Percentiles rank a stretch among this genome's conserved stretches.
These are phyloP conservation scores for Drosophila mojavensis DNA, from an alignment of 1,140 invertebrate genomes.

Conservation along the genomic window DNA sequence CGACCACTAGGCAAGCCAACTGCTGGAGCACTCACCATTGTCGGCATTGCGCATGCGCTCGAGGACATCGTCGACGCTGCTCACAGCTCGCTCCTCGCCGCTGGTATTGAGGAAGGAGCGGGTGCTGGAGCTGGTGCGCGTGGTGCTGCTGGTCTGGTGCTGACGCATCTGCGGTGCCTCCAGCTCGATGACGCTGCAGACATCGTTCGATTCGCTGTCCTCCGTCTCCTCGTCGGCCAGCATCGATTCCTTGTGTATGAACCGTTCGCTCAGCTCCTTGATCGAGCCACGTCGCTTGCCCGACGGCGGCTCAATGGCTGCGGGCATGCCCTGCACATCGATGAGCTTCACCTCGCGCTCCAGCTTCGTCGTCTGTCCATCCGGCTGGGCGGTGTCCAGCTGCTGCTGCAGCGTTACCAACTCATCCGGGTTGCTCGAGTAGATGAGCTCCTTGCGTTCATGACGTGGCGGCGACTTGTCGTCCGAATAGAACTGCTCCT, in stretches of 20 bases:
- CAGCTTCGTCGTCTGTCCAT: conserved; percentile 52
- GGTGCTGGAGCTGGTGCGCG: conserved; percentile 52
- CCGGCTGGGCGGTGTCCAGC: conserved; percentile 45
- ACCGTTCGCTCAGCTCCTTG: conserved; percentile 89
- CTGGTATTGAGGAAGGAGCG: conserved; percentile 88
- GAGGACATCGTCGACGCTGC: conserved; percentile 89
- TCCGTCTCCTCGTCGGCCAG: conserved; percentile 63
- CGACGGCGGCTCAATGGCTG: conserved; percentile 34
- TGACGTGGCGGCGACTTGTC: conserved; percentile 88
- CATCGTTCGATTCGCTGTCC: conserved; percentile 71
- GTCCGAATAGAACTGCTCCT: conserved; percentile 87
- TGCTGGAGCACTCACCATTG: conserved; percentile 85
- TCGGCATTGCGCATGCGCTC: conserved; percentile 90
- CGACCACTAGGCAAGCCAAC: too few species aligned
- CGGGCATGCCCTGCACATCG: conserved; percentile 47
- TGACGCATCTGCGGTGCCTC: conserved; percentile 77
- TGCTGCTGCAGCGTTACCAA: conserved; percentile 82
- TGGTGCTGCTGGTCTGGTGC: conserved; percentile 53
- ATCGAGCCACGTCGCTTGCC: conserved; percentile 88
- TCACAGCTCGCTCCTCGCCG: conserved; percentile 86
- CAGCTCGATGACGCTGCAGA: conserved; percentile 71
- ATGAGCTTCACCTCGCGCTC: conserved; percentile 70
- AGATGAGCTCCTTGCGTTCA: conserved; percentile 87
- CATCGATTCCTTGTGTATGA: conserved; percentile 85
- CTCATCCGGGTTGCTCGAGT: conserved; percentile 87